Base-by-base conservation (phyloP, 2,797 vertebrate genomes). In the Pangasius mekongensis region DNA sequence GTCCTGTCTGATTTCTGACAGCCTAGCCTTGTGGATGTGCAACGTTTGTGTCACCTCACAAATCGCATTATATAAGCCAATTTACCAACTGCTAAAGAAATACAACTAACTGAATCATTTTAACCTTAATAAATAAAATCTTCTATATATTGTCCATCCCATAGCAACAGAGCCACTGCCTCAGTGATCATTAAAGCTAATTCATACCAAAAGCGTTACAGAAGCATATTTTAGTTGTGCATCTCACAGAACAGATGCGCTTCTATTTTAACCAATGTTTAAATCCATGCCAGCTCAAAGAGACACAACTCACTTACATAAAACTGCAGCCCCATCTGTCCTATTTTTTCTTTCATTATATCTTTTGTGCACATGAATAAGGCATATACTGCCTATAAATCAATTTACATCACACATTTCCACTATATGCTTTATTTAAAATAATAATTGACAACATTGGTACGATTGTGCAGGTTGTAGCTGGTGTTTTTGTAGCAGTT, bases 181-280 rank as follows among this genome's bases (percentile, higher is more conserved):
- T 83, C 14, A 6, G 22, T 30, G 10, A 18, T 64, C 39, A 64
- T 81, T 66, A 66, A 66, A n/a, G 60, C 39, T 49, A 66, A 66
- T 83, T 49, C 56, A 83, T 43, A 66, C 43, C 27, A 66, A 30
- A n/a, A 47, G 43, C 60, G 49, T 83, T 83, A 66, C 27, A 66
- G 60, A 66, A 49, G 60, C 81, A 83, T 66, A 83, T 30, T 49
- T 66, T 66, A 83, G 60, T 49, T 66, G 27, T 83, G 60, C 9
- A 3, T 60, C 33, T 81, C 33, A 81, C 52, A 58, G 33, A 73
- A 73, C 39, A 71, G 49, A 82, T 83, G 87, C 2, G 13, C n/a
- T 76, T 76, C 60, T 66, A 83, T 83, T 83, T 66, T 83, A 83
- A 83, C 81, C 39, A 83, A 49, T 66, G 39, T 83, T 66, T 83